phyloP scores from a whole-genome alignment of 2,888 invertebrate genomes.

The Agriopis marginaria region DNA sequence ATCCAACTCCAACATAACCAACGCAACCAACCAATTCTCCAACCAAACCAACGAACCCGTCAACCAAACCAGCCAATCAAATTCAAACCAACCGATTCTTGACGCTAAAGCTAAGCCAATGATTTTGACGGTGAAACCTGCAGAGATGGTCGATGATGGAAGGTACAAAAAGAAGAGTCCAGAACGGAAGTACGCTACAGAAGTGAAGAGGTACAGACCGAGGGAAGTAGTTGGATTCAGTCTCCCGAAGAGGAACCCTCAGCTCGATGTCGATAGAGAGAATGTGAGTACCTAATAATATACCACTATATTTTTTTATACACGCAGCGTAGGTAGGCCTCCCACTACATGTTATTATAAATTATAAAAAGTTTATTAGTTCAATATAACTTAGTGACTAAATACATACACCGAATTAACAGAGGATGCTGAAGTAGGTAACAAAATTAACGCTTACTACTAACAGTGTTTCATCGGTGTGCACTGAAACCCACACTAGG shows the following conservation, averaged over 20 bases:
- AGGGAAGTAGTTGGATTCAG: slow-evolving; percentile 50
- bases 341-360: too few species aligned
- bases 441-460: too few species aligned
- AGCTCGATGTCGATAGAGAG: slow-evolving; percentile 74
- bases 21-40: not conserved
- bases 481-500: too few species aligned
- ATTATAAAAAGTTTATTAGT: too few species aligned
- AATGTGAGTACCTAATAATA: slow-evolving; percentile 69
- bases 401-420: too few species aligned
- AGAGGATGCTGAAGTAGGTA: too few species aligned
- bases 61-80: not conserved
- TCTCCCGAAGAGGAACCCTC: slow-evolving; percentile 63
- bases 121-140: slow-evolving; percentile 48
- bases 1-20: not conserved
- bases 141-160: slow-evolving; percentile 50
- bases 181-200: slow-evolving; percentile 62
- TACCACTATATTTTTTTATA: too few species aligned
- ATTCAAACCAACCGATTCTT: not conserved
- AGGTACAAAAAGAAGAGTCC: slow-evolving; percentile 58
- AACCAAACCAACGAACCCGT: not conserved
- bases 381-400: too few species aligned
- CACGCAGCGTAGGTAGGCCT: too few species aligned
- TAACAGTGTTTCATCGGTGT: too few species aligned
- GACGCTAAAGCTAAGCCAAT: slow-evolving; percentile 5
- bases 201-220: slow-evolving; percentile 56